These are phyloP conservation scores for Dolichomitus sp. DNA, from an alignment of 2,888 invertebrate genomes.

Conservation along the genomic window DNA sequence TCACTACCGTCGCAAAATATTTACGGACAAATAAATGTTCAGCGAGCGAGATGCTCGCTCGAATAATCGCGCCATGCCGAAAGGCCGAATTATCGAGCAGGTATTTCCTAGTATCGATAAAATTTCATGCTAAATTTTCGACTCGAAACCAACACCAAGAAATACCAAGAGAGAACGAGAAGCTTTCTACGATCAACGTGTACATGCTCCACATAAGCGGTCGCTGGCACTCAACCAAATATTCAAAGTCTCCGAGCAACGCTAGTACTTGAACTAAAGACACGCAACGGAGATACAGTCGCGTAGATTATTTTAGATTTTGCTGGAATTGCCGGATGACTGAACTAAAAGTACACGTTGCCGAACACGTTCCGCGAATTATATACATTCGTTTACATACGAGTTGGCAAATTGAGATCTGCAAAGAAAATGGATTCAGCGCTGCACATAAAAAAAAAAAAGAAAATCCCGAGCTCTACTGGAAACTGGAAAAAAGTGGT, in stretches of 20 bases:
- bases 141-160: neutral
- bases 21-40: slow-evolving; percentile 68
- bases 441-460: neutral
- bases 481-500: neutral
- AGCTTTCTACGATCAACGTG: neutral
- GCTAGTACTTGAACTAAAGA: neutral
- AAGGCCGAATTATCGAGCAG: slow-evolving; percentile 49
- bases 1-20: slow-evolving; percentile 60
- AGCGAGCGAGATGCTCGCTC: slow-evolving; percentile 14
- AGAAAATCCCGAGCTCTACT: neutral
- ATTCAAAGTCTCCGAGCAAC: slow-evolving; percentile 3
- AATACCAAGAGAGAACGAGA: neutral
- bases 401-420: neutral
- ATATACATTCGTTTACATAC: neutral
- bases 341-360: neutral
- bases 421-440: neutral
- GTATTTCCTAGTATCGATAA: slow-evolving; percentile 47
- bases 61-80: slow-evolving; percentile 52
- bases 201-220: slow-evolving; percentile 41
- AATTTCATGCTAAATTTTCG: slow-evolving; percentile 50
- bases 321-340: slow-evolving; percentile 14
- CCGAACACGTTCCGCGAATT: neutral
- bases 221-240: slow-evolving; percentile 52
- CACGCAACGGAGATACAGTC: slow-evolving; percentile 6
- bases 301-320: slow-evolving; percentile 46